Percentiles rank a stretch among this genome's conserved stretches.
These are phyloP conservation scores for Exaiptasia diaphana DNA, from an alignment of 64 coral and sea anemone genomes.

Conservation along the genomic window DNA sequence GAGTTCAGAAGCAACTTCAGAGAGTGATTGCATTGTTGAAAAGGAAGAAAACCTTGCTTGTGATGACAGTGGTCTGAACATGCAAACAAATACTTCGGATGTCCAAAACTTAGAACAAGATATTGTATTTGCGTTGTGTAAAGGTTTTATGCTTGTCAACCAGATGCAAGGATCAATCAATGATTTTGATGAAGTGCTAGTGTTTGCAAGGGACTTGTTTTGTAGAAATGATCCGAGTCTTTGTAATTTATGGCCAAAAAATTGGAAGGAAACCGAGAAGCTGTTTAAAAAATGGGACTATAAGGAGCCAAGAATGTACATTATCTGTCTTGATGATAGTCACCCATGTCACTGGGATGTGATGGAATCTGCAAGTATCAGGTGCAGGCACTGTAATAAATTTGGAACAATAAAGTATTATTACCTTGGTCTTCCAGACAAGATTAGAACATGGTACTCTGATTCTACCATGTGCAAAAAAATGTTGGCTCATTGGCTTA, in stretches of 20 bases:
- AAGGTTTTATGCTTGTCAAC: not conserved
- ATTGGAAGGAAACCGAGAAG: slow-evolving; percentile 13
- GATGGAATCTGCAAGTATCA: not conserved
- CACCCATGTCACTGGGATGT: slow-evolving; percentile 7
- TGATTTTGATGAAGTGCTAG: slow-evolving; percentile 18
- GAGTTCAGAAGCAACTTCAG: too few relatives aligned
- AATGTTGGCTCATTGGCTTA: slow-evolving; percentile 35
- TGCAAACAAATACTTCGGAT: too few relatives aligned
- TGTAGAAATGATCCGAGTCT: not conserved
- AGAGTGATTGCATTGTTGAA: too few relatives aligned
- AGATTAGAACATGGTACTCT: slow-evolving; percentile 9
- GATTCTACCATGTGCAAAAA: slow-evolving; percentile 6
- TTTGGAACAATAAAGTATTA: slow-evolving; percentile 17
- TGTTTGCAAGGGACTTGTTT: slow-evolving; percentile 22
- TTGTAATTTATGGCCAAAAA: slow-evolving; percentile 4
- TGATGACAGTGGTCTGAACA: too few relatives aligned
- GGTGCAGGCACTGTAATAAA: slow-evolving; percentile 23
- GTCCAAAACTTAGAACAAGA: not conserved
- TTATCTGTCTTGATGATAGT: slow-evolving; percentile 24
- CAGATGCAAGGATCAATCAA: not conserved
- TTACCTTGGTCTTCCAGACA: slow-evolving; percentile 34
- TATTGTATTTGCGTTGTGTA: not conserved
- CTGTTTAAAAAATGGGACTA: slow-evolving; percentile 20
- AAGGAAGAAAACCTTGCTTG: too few relatives aligned
- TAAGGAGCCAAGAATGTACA: not conserved